Conservation (phyloP, 2,113 vertebrate species). For the Psephotus haematonotus region DNA sequence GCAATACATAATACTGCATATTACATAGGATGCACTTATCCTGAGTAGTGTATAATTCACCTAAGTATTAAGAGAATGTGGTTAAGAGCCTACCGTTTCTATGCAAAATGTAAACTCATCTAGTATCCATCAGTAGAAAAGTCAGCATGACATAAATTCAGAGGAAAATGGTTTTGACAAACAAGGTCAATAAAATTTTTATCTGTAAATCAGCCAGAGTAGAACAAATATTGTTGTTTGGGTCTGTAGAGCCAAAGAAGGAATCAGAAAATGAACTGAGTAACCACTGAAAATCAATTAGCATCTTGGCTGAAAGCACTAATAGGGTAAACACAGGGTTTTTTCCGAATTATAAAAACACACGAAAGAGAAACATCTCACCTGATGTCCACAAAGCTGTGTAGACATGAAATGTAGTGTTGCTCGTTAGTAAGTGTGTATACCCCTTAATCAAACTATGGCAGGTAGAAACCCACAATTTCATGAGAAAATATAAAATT, state of each 20-base stretch:
- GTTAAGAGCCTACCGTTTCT: not conserved
- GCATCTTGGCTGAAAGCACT: not conserved
- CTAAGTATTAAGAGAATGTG: not conserved
- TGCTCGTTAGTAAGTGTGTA: not conserved
- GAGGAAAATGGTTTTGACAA: not conserved
- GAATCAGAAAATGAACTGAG: not conserved
- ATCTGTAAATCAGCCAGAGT: not conserved
- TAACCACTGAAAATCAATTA: conserved; percentile 8
- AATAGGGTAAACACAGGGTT: not conserved
- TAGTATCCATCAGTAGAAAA: not conserved
- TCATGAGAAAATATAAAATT: conserved; percentile 67
- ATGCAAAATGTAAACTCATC: not conserved
- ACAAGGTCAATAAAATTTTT: not conserved
- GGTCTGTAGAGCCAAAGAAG: not conserved
- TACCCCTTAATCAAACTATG: conserved; percentile 31
- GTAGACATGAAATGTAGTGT: conserved; percentile 31
- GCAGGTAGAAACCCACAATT: conserved; percentile 50
- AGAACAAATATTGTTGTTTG: not conserved
- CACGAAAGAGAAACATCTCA: not conserved
- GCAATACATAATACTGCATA: not conserved
- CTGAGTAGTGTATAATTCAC: not conserved
- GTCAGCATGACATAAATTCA: not conserved
- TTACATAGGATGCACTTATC: not conserved
- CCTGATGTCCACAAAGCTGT: not conserved
- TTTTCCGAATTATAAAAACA: not conserved